These are phyloP conservation scores for Paratilapia polleni DNA, from an alignment of 2,113 vertebrate genomes.

Conservation along the genomic window DNA sequence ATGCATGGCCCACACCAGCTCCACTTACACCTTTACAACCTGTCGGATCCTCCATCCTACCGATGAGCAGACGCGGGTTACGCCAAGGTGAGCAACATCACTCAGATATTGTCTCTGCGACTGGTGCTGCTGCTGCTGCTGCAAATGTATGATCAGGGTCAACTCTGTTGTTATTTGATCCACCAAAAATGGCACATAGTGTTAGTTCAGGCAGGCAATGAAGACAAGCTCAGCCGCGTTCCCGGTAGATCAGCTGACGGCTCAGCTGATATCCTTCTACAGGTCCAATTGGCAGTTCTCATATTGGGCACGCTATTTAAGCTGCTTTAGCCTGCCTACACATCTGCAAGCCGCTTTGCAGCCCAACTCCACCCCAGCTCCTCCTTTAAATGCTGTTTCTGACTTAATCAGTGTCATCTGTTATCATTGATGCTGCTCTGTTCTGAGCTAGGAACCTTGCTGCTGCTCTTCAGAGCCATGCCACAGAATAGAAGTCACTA, in stretches of 20 bases:
- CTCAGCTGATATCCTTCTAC: too few species aligned
- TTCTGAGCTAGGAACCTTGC: too few species aligned
- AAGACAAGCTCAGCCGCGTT: not conserved
- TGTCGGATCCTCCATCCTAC: slow-evolving; percentile 98
- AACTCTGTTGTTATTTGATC: not conserved
- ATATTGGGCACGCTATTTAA: not conserved
- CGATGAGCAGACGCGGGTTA: slow-evolving; percentile 94
- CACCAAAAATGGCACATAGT: not conserved
- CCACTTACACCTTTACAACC: slow-evolving; percentile 98
- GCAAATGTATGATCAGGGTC: not conserved
- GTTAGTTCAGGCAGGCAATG: not conserved
- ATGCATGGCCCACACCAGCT: slow-evolving; percentile 99
- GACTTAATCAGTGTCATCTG: too few species aligned
- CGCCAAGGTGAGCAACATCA: slow-evolving; percentile 85
- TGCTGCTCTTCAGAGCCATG: too few species aligned
- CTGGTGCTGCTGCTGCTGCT: not conserved
- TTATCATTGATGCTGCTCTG: too few species aligned
- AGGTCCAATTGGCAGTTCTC: not conserved
- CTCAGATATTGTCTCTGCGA: slow-evolving; percentile 40
- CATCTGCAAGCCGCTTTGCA: not conserved
- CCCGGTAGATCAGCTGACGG: too few species aligned
- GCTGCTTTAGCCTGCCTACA: not conserved
- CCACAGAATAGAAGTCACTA: too few species aligned
- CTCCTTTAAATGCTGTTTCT: not conserved
- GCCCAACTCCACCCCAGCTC: not conserved